Evolutionary conservation across 2,797 vertebrate genomes (phyloP).

Genomic region (Pyrocephalus nanus): DNA sequence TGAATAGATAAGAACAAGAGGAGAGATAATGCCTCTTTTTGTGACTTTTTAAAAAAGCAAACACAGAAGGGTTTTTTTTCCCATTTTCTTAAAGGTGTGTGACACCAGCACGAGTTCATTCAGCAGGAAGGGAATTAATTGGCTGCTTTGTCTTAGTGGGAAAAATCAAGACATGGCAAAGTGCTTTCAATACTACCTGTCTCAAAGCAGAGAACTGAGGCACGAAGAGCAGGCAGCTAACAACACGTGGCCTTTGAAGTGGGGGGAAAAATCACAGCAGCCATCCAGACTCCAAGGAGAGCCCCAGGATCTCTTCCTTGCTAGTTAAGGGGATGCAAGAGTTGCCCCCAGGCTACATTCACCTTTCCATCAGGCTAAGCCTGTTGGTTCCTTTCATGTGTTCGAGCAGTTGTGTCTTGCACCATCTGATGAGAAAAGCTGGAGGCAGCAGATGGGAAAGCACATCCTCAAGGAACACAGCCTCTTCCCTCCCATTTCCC

Average conservation of each 20-base stretch:
- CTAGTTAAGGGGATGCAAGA: conserved; percentile 10
- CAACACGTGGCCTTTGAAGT: neutral
- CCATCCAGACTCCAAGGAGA: neutral
- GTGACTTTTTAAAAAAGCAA: neutral
- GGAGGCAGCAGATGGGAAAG: neutral
- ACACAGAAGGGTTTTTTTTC: neutral
- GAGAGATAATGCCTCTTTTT: rapidly evolving
- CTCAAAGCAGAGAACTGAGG: neutral
- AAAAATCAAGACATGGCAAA: neutral
- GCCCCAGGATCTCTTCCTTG: conserved; percentile 19
- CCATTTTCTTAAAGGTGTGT: neutral
- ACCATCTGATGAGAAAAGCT: neutral
- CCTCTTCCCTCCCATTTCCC: neutral
- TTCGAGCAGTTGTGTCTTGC: neutral
- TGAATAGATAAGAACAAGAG: neutral
- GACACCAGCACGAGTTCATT: neutral
- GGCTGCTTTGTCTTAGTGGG: neutral
- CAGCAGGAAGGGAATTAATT: neutral
- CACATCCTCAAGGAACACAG: rapidly evolving
- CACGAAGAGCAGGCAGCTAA: neutral
- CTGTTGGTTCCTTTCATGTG: conserved; percentile 1
- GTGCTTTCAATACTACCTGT: neutral
- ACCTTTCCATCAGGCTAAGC: conserved; percentile 36
- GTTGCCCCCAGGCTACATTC: conserved; percentile 20
- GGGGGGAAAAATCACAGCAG: neutral